phyloP scores from a whole-genome alignment of 2,113 vertebrate genomes.

The Notarius quadriscutis region DNA sequence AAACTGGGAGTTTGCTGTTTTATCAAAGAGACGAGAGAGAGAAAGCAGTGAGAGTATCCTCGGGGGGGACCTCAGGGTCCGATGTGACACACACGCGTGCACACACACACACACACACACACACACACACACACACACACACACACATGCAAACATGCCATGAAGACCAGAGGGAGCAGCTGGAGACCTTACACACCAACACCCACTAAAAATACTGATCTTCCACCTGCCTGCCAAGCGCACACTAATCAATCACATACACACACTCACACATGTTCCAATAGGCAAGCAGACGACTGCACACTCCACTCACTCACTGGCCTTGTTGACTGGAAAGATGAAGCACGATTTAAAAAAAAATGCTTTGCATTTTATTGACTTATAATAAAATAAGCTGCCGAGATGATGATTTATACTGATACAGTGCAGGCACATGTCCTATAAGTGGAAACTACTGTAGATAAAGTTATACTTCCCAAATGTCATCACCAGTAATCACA shows the following conservation, averaged over 20 bases:
- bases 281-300: not conserved
- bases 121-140: conserved; percentile 8
- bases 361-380: not conserved
- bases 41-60: not conserved
- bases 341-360: not conserved
- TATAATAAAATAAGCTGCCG: not conserved
- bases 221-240: conserved; percentile 42
- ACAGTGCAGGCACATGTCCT: not conserved
- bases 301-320: not conserved
- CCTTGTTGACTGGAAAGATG: conserved; percentile 1
- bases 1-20: conserved; percentile 5
- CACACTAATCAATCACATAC: conserved; percentile 27
- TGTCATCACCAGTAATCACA: not conserved
- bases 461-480: not conserved
- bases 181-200: conserved; percentile 31
- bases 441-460: not conserved
- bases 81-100: not conserved
- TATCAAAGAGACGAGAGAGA: conserved; percentile 10
- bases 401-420: not conserved
- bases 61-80: conserved; percentile 5
- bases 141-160: not conserved
- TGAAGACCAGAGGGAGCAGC: conserved; percentile 37
- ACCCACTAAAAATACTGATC: conserved; percentile 42
- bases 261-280: not conserved
- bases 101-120: not conserved